phyloP scores from a whole-genome alignment of 2,888 invertebrate genomes.

The Stenoptilia bipunctidactyla region DNA sequence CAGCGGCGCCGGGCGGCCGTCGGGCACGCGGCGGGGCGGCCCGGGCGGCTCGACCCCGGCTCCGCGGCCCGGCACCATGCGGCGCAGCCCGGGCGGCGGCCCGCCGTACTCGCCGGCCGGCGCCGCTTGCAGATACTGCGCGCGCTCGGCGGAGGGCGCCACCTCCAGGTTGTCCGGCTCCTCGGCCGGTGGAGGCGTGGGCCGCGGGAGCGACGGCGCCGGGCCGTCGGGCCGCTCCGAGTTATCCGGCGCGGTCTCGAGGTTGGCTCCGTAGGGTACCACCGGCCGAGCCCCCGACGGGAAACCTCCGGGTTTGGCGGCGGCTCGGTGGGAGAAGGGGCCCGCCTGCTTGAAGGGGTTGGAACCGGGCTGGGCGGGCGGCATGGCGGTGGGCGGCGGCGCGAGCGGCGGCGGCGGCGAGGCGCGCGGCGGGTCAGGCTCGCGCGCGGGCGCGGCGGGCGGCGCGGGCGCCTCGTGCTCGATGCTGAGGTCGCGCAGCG shows the following conservation, averaged over 20 bases:
- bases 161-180: constrained; percentile 73
- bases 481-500: neutral
- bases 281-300: constrained; percentile 37
- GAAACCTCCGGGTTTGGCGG: constrained; percentile 31
- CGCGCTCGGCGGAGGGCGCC: constrained; percentile 77
- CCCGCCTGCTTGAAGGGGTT: constrained; percentile 62
- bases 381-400: constrained; percentile 11
- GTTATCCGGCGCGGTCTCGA: constrained; percentile 77
- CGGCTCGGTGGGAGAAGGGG: constrained; percentile 56
- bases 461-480: neutral
- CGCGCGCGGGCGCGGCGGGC: neutral
- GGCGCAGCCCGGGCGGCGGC: constrained; percentile 71
- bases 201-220: constrained; percentile 29
- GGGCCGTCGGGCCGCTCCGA: constrained; percentile 74
- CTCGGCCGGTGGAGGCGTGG: constrained; percentile 14
- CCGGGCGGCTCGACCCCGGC: constrained; percentile 65
- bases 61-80: constrained; percentile 67
- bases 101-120: constrained; percentile 67
- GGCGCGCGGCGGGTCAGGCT: constrained; percentile 14
- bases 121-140: constrained; percentile 83
- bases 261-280: constrained; percentile 68
- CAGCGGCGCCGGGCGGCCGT: constrained; percentile 32
- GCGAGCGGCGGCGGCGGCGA: constrained; percentile 24
- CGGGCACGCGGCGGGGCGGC: constrained; percentile 24
- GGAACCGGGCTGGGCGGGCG: constrained; percentile 11